phyloP scores from a whole-genome alignment of 2,113 vertebrate species.

The Misgurnus mizolepis region DNA sequence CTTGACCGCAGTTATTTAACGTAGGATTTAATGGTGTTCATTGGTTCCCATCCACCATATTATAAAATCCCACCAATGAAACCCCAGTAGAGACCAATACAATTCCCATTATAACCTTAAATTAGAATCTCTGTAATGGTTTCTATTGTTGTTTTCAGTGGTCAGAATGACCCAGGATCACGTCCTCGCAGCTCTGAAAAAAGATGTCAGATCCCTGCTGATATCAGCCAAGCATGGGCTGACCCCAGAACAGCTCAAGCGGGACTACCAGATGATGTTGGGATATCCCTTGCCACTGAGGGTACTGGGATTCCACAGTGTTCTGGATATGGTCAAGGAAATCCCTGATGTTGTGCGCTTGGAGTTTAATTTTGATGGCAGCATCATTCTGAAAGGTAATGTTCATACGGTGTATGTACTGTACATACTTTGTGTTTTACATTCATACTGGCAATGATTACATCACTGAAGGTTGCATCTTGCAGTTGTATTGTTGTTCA shows the following conservation, averaged over 20 bases:
- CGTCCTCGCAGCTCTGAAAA: conserved; percentile 77
- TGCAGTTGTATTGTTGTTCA: too few species aligned
- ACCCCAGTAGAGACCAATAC: too few species aligned
- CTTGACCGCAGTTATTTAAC: too few species aligned
- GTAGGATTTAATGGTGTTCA: too few species aligned
- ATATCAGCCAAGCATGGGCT: conserved; percentile 81
- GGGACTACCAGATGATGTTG: conserved; percentile 80
- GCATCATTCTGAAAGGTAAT: conserved; percentile 77
- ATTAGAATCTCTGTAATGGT: neutral
- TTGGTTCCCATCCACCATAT: too few species aligned
- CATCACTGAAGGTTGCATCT: too few species aligned
- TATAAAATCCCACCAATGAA: too few species aligned
- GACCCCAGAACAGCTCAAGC: conserved; percentile 73
- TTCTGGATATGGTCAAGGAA: conserved; percentile 81
- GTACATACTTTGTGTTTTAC: too few species aligned
- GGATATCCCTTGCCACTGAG: conserved; percentile 80
- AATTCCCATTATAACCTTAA: too few species aligned
- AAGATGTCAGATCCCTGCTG: conserved; percentile 85
- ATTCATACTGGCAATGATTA: too few species aligned
- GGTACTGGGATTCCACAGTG: conserved; percentile 77
- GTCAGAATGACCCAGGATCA: conserved; percentile 70
- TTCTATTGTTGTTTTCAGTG: neutral
- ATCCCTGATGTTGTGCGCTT: conserved; percentile 86
- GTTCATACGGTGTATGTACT: neutral
- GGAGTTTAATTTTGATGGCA: conserved; percentile 62